These are phyloP conservation scores for Porites lutea DNA, from an alignment of 64 coral and sea anemone species.

Conservation along the genomic window DNA sequence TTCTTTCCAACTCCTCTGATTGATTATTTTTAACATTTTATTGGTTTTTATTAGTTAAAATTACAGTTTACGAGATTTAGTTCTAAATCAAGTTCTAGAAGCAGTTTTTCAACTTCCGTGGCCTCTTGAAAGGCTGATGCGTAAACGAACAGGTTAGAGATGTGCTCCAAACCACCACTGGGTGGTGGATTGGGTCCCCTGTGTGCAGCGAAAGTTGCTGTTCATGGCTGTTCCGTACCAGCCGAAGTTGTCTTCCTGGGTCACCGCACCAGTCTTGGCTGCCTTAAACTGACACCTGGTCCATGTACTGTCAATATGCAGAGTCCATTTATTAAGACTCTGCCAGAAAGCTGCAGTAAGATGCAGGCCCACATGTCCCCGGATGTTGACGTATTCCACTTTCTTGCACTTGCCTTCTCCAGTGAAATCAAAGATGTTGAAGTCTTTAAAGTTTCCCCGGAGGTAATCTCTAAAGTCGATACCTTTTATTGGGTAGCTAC, in stretches of 20 bases:
- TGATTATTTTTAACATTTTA: no score
- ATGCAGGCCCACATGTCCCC: constrained; percentile 31
- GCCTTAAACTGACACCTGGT: constrained; percentile 24
- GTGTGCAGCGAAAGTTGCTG: constrained; percentile 57
- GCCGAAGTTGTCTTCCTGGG: constrained; percentile 80
- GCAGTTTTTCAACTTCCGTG: not conserved
- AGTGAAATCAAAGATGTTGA: constrained; percentile 44
- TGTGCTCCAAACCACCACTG: constrained; percentile 64
- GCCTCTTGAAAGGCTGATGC: not conserved
- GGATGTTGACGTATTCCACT: constrained; percentile 69
- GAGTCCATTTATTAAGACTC: not conserved
- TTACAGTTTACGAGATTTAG: not conserved
- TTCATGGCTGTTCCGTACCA: constrained; percentile 24
- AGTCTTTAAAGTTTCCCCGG: constrained; percentile 53
- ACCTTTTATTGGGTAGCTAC: constrained; percentile 21
- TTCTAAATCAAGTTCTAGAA: not conserved
- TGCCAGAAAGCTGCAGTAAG: constrained; percentile 43
- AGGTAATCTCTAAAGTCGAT: constrained; percentile 39
- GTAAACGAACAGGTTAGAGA: not conserved
- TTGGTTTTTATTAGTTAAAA: no score
- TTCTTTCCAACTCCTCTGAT: no score
- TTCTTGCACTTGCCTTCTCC: constrained; percentile 53
- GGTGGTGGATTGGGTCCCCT: constrained; percentile 13
- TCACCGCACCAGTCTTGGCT: not conserved
- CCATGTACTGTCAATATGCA: constrained; percentile 47